Base-by-base conservation (phyloP, 1,140 invertebrate species). In the Pachypeltis micranthus region DNA sequence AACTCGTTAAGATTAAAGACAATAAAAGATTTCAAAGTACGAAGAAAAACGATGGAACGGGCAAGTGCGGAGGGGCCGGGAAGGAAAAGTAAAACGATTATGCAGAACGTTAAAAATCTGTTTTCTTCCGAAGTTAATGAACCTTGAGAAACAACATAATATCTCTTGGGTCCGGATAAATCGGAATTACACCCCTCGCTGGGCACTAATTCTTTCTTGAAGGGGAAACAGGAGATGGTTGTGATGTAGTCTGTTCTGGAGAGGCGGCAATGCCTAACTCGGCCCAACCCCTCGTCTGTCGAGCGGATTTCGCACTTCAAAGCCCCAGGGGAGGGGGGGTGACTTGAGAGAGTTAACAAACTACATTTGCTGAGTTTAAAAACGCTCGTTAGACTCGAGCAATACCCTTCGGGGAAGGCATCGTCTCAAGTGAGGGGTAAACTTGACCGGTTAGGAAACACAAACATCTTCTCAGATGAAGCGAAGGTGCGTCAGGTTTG, bases 1-100 rank as follows among this genome's bases (percentile, higher is more conserved):
- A 51, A 21, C 47, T 51, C 47, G 47, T 51, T 51, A 51, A 51
- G 47, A 51, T 51, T 51, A 51, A 51, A 51, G 47, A 51, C 47
- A 51, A 51, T 14, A 51, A 10, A 21, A 51, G 47, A 21, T 51
- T 51, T 21, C n/a, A n/a, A n/a, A n/a, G n/a, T n/a, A n/a, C n/a
- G n/a, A n/a, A n/a, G 21, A 14, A 21, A 14, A 10, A 51, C 12
- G 47, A 21, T 10, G 23, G 19, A 21, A 21, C 23, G 47, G 47
- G 16, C 16, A 39, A 16, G 31, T 16, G 47, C 12, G 19, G 21
- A 51, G 47, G 47, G 23, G 47, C 23, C 23, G 47, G 4, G 47
- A 21, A 39, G 23, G 47, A 21, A 51, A 51, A 51, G 47, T 51
- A 51, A 51, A 51, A 51, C 47, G 47, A 51, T 51, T 51, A 51